Evolutionary conservation across 2,797 vertebrate genomes (phyloP).

Genomic region (Salarias fasciatus): DNA sequence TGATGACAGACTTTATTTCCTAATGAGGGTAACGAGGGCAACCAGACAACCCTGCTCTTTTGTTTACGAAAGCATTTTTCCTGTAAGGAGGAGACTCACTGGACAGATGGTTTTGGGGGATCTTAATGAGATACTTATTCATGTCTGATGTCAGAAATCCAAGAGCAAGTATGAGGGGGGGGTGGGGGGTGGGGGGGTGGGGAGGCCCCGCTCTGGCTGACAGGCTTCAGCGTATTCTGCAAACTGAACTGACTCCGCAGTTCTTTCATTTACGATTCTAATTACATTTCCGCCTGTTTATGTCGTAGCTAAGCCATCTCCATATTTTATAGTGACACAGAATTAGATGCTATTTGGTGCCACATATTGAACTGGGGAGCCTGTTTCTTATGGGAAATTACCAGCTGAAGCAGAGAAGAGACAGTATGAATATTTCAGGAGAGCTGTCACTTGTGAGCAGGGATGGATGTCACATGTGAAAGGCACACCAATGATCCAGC

Average conservation of each 20-base stretch:
- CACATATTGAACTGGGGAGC: neutral
- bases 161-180: slow-evolving; percentile 23
- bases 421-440: slow-evolving; percentile 69
- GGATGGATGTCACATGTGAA: slow-evolving; percentile 55
- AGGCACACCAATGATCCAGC: slow-evolving; percentile 43
- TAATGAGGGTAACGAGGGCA: slow-evolving; percentile 59
- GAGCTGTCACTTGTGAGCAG: slow-evolving; percentile 29
- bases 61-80: slow-evolving; percentile 59
- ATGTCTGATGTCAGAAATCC: slow-evolving; percentile 74
- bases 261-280: neutral
- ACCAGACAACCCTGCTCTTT: slow-evolving; percentile 65
- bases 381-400: slow-evolving; percentile 26
- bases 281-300: neutral
- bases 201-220: slow-evolving; percentile 19
- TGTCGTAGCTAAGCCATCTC: neutral
- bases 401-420: slow-evolving; percentile 36
- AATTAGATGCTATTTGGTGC: neutral
- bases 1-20: slow-evolving; percentile 31
- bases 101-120: slow-evolving; percentile 77
- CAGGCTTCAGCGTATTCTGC: slow-evolving; percentile 27
- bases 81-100: slow-evolving; percentile 57
- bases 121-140: slow-evolving; percentile 76
- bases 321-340: neutral
- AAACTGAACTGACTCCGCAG: slow-evolving; percentile 22
- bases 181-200: slow-evolving; percentile 14